These are phyloP conservation scores for Notamacropus eugenii DNA, from an alignment of 2,797 vertebrate species.

Conservation along the genomic window DNA sequence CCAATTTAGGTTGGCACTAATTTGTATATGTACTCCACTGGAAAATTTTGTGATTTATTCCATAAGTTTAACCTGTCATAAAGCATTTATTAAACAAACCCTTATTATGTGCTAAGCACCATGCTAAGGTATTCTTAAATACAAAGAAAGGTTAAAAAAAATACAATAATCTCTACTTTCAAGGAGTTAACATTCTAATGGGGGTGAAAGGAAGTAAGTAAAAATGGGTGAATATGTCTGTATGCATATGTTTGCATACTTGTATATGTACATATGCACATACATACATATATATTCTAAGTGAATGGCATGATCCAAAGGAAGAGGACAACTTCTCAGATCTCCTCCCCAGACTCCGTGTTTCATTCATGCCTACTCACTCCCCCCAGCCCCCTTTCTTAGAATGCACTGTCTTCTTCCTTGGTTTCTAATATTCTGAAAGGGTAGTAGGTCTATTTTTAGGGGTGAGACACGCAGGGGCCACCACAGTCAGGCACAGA, in stretches of 20 bases:
- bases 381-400: rapidly evolving
- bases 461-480: not conserved
- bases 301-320: not conserved
- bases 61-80: too few species aligned
- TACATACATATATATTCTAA: not conserved
- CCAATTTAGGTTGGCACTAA: not conserved
- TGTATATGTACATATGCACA: not conserved
- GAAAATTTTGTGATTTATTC: not conserved
- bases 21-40: not conserved
- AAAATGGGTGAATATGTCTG: not conserved
- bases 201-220: not conserved
- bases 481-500: not conserved
- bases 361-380: not conserved
- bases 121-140: not conserved
- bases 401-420: not conserved
- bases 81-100: too few species aligned
- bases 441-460: not conserved
- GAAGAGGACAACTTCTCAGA: not conserved
- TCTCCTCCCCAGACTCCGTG: not conserved
- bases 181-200: not conserved
- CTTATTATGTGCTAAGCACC: not conserved
- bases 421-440: not conserved
- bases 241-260: not conserved
- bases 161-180: not conserved
- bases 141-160: not conserved